These are phyloP conservation scores for Drosophila pandora DNA, from an alignment of 1,140 invertebrate genomes.

Conservation along the genomic window DNA sequence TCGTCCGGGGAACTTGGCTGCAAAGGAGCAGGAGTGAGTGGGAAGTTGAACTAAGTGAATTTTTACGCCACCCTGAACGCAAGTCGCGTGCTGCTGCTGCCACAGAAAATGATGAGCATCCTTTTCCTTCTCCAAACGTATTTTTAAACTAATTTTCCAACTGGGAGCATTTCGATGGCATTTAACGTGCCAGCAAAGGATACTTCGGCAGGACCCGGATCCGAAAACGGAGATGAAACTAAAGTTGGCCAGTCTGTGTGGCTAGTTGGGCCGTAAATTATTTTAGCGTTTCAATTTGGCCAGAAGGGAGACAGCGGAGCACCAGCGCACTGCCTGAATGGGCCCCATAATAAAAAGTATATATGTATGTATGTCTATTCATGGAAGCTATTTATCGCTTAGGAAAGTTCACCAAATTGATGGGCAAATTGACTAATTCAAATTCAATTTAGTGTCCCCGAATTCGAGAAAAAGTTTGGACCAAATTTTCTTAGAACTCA, in stretches of 20 bases:
- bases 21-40: slow-evolving; percentile 17
- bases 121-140: slow-evolving; percentile 53
- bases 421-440: slow-evolving; percentile 53
- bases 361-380: slow-evolving; percentile 6
- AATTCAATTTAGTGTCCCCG: slow-evolving; percentile 39
- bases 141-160: slow-evolving; percentile 82
- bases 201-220: slow-evolving; percentile 27
- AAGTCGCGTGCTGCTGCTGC: slow-evolving; percentile 37
- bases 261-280: slow-evolving; percentile 72
- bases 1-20: slow-evolving; percentile 15
- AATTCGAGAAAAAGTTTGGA: not conserved
- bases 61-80: slow-evolving; percentile 76
- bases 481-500: not conserved
- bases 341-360: slow-evolving; percentile 33
- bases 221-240: not conserved
- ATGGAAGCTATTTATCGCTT: slow-evolving; percentile 10
- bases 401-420: slow-evolving; percentile 28
- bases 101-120: slow-evolving; percentile 41
- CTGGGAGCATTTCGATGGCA: slow-evolving; percentile 73
- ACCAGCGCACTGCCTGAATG: slow-evolving; percentile 18
- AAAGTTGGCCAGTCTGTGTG: slow-evolving; percentile 17
- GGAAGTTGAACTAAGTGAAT: slow-evolving; percentile 64
- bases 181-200: slow-evolving; percentile 58
- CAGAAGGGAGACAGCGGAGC: slow-evolving; percentile 44
- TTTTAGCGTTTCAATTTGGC: slow-evolving; percentile 77